Base-by-base conservation (phyloP, 1,140 invertebrate species). In the Uloborus diversus region DNA sequence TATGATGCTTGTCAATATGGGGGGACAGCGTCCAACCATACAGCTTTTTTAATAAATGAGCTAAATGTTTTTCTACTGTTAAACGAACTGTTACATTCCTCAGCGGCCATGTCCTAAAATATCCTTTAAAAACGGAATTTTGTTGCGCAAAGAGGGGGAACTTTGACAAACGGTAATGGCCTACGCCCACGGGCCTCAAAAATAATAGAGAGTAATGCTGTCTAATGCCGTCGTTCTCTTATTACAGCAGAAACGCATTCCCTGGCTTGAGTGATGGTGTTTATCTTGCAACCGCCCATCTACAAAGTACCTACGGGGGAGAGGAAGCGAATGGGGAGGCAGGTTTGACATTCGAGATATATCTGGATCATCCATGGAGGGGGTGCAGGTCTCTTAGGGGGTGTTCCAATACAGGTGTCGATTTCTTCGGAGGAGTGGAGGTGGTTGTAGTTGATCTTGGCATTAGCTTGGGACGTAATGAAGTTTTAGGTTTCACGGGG, bases 341-440 rank as follows among this genome's bases (percentile, higher is more conserved):
- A 42, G 37, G 37, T 2, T 13, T 42, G 37, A 42, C 37, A 42
- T 42, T 42, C 2, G 37, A 42, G 37, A 42, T 42, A 17, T 42
- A 42, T 42, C 17, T 9, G 37, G 37, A 42, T 42, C 37, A 17
- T 17, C 37, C 59, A 20, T 14, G 11, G 23, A n/a, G 27, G 13
- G 13, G 13, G 32, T n/a, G 4, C 2, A 1, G 14, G 0, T 56
- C 51, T 56, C 37, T 14, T 13, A n/a, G n/a, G 62, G 62, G 62
- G 32, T 32, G 62, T 17, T 42, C 62, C 14, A 28, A 32, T 37
- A 65, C 62, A 65, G 62, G 62, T 65, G 62, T 65, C 62, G 20
- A 13, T 65, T 65, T 35, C 59, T 28, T 13, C 14, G n/a, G 17
- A 23, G 62, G 28, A 17, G 27, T 30, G 30, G 33, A 4, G 13